Percentiles rank a stretch among this genome's conserved stretches.
These are phyloP conservation scores for Sternotherus odoratus DNA, from an alignment of 2,797 vertebrate genomes.

Conservation along the genomic window DNA sequence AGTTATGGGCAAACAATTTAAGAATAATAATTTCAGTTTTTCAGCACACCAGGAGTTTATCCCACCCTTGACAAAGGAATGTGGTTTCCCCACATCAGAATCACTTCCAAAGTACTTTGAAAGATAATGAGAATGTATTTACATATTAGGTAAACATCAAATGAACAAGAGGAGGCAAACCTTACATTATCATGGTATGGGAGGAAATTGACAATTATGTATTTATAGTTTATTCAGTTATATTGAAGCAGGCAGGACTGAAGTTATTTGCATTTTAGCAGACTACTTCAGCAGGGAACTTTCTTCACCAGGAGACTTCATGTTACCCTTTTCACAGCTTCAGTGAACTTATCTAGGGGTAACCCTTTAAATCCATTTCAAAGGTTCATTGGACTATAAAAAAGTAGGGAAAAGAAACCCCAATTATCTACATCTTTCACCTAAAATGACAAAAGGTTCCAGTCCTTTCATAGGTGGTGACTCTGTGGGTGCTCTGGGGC, in stretches of 20 bases:
- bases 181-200: not conserved
- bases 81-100: not conserved
- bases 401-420: not conserved
- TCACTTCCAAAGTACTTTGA: not conserved
- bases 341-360: not conserved
- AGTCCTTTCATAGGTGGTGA: not conserved
- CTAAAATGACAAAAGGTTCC: not conserved
- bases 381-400: not conserved
- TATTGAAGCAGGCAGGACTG: not conserved
- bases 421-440: not conserved
- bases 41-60: not conserved
- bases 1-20: not conserved
- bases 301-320: not conserved
- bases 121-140: not conserved
- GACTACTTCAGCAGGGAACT: not conserved
- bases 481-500: too few relatives aligned
- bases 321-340: not conserved
- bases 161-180: not conserved
- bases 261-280: not conserved
- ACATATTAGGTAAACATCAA: not conserved
- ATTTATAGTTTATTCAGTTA: not conserved
- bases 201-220: not conserved
- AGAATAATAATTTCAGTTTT: not conserved
- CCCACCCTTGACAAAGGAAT: not conserved
- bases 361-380: not conserved